Evolutionary conservation across 1,140 invertebrate species (phyloP).

Genomic region (Neotoxoptera formosana): DNA sequence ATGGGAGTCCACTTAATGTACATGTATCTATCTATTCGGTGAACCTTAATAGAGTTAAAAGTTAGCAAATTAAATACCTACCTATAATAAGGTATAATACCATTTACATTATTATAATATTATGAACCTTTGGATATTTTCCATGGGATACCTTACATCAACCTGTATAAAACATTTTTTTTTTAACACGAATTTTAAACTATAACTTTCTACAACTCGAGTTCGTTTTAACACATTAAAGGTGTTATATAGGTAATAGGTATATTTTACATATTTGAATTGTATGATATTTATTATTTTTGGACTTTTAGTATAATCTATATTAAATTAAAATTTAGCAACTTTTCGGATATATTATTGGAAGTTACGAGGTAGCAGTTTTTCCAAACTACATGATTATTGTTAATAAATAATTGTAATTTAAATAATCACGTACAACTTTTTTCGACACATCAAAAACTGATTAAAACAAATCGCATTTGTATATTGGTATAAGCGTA

Average conservation of each 20-base stretch:
- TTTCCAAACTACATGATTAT: background rate
- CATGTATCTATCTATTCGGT: background rate
- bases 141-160: background rate
- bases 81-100: slow-evolving; percentile 8
- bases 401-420: background rate
- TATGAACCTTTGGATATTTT: background rate
- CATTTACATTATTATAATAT: background rate
- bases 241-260: background rate
- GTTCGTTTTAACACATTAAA: background rate
- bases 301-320: no score
- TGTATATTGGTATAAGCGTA: background rate
- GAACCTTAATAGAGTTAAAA: slow-evolving; percentile 1
- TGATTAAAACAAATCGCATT: background rate
- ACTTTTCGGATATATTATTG: no score
- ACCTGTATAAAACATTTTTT: background rate
- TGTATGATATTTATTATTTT: background rate
- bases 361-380: background rate
- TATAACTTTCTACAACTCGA: background rate
- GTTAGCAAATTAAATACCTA: background rate
- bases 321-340: no score
- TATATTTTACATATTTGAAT: background rate
- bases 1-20: background rate
- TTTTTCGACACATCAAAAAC: background rate
- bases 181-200: background rate
- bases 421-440: background rate